Conservation (phyloP, 2,888 invertebrate species). For the Anarsia innoxiella region DNA sequence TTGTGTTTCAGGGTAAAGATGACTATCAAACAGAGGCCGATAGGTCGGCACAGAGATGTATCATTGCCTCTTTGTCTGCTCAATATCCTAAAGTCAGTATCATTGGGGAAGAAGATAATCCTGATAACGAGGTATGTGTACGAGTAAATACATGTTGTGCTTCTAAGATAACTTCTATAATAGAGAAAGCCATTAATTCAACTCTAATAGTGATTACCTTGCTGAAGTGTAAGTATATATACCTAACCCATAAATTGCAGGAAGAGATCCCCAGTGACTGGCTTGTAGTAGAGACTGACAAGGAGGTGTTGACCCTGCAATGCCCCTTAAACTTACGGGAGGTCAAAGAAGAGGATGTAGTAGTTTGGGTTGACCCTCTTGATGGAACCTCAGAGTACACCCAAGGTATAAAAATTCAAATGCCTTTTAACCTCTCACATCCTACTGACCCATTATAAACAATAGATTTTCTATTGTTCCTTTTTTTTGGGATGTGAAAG, state of each 20-base stretch:
- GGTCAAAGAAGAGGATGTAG: conserved; percentile 87
- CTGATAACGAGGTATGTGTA: conserved; percentile 72
- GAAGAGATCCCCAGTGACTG: conserved; percentile 84
- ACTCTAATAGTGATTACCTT: no score
- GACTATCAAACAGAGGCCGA: conserved; percentile 99
- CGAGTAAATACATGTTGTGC: no score
- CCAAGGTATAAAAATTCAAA: conserved; percentile 81
- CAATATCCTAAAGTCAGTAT: conserved; percentile 90
- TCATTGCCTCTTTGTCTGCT: conserved; percentile 88
- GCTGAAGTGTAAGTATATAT: no score
- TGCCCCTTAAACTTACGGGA: conserved; percentile 81
- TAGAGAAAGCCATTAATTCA: no score
- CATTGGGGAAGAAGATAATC: conserved; percentile 92
- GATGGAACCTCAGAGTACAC: conserved; percentile 99
- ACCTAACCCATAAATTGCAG: no score
- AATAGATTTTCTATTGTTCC: no score
- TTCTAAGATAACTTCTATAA: no score
- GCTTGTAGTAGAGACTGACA: conserved; percentile 83
- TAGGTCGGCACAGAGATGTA: conserved; percentile 94
- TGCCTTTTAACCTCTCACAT: no score
- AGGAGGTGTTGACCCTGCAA: conserved; percentile 74
- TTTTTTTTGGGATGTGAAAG: no score
- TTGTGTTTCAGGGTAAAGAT: conserved; percentile 81
- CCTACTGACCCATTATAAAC: no score
- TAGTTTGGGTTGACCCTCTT: conserved; percentile 98